A percentile compares a stretch with the other conserved stretches of the same genome.
Evolutionary conservation across 2,797 vertebrate genomes (phyloP).

Genomic region (Corythornis leucogaster): DNA sequence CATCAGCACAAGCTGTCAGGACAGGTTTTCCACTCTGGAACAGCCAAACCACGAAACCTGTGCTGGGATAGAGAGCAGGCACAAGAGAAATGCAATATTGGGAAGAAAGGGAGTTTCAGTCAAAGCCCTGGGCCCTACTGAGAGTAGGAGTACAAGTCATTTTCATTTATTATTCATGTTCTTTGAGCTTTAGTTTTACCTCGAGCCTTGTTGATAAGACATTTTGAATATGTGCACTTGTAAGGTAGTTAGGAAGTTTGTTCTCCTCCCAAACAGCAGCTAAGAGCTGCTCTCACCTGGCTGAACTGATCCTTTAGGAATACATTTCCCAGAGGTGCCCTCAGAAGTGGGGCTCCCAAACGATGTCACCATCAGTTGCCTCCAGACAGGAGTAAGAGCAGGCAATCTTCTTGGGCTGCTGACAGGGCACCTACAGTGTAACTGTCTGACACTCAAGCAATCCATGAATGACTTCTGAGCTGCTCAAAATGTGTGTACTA

Average conservation of each 20-base stretch:
- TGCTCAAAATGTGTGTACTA: background rate
- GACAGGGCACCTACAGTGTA: background rate
- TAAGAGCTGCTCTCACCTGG: background rate
- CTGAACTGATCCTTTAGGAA: background rate
- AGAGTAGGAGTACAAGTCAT: conserved; percentile 10
- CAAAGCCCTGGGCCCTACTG: background rate
- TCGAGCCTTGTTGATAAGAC: conserved; percentile 15
- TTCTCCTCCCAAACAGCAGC: background rate
- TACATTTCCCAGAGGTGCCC: background rate
- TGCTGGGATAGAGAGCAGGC: background rate
- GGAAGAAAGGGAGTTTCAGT: background rate
- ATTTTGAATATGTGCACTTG: background rate
- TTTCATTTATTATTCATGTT: conserved; percentile 30
- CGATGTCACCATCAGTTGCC: background rate
- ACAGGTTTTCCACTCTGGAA: background rate
- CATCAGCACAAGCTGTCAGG: background rate
- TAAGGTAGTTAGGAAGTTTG: conserved; percentile 15
- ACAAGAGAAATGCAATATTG: background rate
- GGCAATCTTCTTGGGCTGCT: background rate
- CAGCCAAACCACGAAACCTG: background rate
- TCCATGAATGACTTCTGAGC: background rate
- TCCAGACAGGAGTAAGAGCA: background rate
- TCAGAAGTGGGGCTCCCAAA: background rate
- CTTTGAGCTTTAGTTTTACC: conserved; percentile 37
- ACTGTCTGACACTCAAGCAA: background rate